Percentiles rank a stretch among this genome's conserved stretches.
phyloP scores from a whole-genome alignment of 2,113 vertebrate genomes.

The Glareola pratincola region DNA sequence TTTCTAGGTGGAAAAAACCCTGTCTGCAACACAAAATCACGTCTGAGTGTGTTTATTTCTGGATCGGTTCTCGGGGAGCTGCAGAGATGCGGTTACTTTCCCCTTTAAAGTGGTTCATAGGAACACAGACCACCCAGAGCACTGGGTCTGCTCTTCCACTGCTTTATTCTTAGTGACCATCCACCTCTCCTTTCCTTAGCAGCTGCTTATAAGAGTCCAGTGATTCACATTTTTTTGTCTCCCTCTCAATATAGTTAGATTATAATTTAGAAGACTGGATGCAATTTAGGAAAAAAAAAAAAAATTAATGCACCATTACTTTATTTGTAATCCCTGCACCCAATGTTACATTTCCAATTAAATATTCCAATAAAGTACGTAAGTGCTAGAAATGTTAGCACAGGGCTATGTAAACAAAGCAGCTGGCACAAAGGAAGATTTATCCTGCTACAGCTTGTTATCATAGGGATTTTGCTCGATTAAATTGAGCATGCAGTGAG shows the following conservation, averaged over 20 bases:
- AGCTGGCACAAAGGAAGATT: background rate
- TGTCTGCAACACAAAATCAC: background rate
- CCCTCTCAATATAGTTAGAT: background rate
- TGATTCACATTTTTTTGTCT: background rate
- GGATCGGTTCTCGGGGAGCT: background rate
- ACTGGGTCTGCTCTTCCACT: background rate
- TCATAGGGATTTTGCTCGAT: background rate
- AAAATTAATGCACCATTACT: background rate
- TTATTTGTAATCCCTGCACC: background rate
- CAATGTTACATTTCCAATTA: background rate
- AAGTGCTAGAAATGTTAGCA: background rate
- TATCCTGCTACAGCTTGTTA: background rate
- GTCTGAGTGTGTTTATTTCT: background rate
- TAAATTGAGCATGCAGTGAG: background rate
- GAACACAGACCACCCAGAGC: background rate
- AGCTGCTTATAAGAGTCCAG: background rate
- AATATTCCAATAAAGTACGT: background rate
- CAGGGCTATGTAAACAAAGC: background rate
- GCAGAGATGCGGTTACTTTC: background rate
- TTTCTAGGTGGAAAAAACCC: background rate
- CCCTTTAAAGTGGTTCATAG: background rate
- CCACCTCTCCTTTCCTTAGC: background rate
- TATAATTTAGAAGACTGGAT: background rate
- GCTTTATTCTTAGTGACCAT: background rate
- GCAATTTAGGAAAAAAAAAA: background rate